Base-by-base conservation (phyloP, 2,797 vertebrate genomes). In the Dicrostonyx torquatus region DNA sequence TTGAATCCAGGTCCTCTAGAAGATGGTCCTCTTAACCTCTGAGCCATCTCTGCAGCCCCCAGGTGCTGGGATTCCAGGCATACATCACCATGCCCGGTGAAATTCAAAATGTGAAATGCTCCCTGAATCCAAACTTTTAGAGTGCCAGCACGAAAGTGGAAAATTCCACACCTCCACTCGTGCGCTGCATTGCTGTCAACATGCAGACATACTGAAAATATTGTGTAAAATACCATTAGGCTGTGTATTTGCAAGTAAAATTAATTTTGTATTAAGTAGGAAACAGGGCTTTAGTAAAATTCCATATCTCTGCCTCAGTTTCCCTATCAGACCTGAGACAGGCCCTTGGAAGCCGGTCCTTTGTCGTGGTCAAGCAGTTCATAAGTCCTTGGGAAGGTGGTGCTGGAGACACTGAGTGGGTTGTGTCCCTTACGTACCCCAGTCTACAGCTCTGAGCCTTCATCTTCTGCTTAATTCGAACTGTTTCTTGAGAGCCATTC, bases 251-350 rank as follows among this genome's bases (percentile, higher is more conserved):
- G 43, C 68, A 53, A 31, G 37, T 20, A 14, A 34, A 77, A 40
- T 68, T 29, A 62, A 53, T 86, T 72, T 90, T 64, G 12, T 34
- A 60, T 79, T 86, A 53, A 90, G 26, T 66, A 60, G 64, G 70
- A 90, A 94, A 96, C 73, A 43, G 29, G 40, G 24, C 58, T 31
- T 68, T 78, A 43, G 17, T 77, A 53, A 89, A 73, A 88, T 93
- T 80, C 66, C n/a, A 75, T 29, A 68, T 76, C 78, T 83, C n/a
- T 88, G 45, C 50, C 77, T 93, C 83, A 75, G 73, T 95, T 95
- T 93, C 58, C 58, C 77, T 68, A 75, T 70, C 43, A 66, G 45
- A 68, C 50, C 9, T 26, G 20, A 7, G 40, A 55, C 24, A 72
- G 29, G 20, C 50, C 34, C 31, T 50, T 31, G 29, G 66, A 92